A percentile compares a stretch with the other conserved stretches of the same genome.
These are phyloP conservation scores for Cybosia mesomella DNA, from an alignment of 2,888 invertebrate species.

Conservation along the genomic window DNA sequence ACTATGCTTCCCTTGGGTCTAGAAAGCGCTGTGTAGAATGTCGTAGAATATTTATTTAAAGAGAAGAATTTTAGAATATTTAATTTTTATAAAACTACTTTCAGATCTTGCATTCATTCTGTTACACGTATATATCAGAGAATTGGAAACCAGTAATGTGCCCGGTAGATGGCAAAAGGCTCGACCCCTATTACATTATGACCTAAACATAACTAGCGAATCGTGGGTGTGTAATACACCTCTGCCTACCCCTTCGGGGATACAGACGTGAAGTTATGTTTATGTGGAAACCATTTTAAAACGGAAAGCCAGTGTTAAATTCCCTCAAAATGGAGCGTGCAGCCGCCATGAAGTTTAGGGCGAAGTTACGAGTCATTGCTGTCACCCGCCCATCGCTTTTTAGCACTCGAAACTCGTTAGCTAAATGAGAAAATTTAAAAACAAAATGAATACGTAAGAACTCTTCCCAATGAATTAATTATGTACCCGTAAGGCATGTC, in stretches of 20 bases:
- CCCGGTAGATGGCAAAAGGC: no score
- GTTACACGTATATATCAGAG: background rate
- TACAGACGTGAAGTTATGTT: no score
- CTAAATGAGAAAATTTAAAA: conserved; percentile 4
- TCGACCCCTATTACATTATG: no score
- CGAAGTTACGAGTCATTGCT: conserved; percentile 1
- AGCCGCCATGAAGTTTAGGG: background rate
- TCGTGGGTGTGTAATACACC: no score
- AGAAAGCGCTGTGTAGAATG: no score
- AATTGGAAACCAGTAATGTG: no score
- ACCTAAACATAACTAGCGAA: no score
- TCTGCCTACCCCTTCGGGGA: no score
- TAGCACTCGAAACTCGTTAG: background rate
- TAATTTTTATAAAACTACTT: background rate
- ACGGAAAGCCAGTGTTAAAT: background rate
- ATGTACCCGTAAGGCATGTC: background rate
- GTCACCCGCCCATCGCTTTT: conserved; percentile 1
- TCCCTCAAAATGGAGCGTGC: background rate
- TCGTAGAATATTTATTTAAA: no score
- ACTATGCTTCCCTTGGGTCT: no score
- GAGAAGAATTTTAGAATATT: no score
- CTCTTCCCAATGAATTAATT: background rate
- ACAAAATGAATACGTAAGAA: conserved; percentile 4
- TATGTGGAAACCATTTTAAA: conserved; percentile 1
- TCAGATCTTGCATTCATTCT: no score